Base-by-base conservation (phyloP, 1,140 invertebrate species). In the Atopsyche davidsoni region DNA sequence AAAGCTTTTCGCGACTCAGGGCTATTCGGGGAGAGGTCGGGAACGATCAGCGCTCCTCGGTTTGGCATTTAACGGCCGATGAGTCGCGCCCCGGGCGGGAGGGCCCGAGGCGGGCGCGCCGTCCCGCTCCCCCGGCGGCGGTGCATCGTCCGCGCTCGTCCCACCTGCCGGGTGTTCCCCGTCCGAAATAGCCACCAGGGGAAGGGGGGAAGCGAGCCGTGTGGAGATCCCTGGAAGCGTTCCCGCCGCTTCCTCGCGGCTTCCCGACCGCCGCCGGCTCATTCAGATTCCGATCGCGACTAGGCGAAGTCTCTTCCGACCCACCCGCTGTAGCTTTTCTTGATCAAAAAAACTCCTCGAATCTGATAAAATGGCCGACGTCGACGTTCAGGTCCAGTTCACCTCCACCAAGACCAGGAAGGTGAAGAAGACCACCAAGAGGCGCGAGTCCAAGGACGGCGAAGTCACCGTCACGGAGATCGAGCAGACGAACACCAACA, bases 371-470 rank as follows among this genome's bases (percentile, higher is more conserved):
- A 89, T 91, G 87, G 86, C 86, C 69, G 87, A 90, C 77, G 87
- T 89, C 65, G 87, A 90, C 72, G 80, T 84, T 51, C 80, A 83
- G 77, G 84, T 86, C 77, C 85, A 87, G 73, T 87, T 80, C 69
- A 83, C 83, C 63, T 83, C 84, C 62, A 81, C 85, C 69, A 89
- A 89, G 75, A 85, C 86, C 67, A 85, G 86, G 71, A 90, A 90
- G 80, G 85, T 88, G 74, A 90, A 89, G 78, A 92, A 90, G 75
- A 80, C 82, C 59, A 85, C 81, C 51, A 87, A 86, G 66, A 80
- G 85, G 64, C 79, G 85, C 69, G 85, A 88, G 66, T 83, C 79
- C 59, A 77, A 81, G 64, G 80, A 82, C 65, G 82, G 81, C 58
- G 86, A 89, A 68, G 81, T 87, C 66, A 85, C 82, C 69, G 86